Evolutionary conservation across 2,888 invertebrate genomes (phyloP).

Genomic region (Pollenia angustigena): DNA sequence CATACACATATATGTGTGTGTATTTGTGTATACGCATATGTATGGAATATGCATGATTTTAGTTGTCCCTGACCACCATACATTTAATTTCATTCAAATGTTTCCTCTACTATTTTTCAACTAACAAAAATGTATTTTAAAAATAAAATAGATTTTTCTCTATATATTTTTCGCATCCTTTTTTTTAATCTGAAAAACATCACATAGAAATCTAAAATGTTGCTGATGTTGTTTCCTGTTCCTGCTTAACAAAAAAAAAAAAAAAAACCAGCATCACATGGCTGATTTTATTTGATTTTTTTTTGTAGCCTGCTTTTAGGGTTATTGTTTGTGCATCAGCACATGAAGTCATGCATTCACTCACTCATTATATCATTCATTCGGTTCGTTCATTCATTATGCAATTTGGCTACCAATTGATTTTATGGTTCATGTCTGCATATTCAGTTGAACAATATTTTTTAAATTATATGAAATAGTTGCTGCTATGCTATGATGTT

Average conservation of each 20-base stretch:
- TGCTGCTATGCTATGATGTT: no score
- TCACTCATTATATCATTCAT: constrained; percentile 57
- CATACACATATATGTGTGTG: constrained; percentile 17
- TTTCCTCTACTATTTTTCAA: constrained; percentile 18
- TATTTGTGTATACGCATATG: constrained; percentile 15
- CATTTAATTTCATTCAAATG: constrained; percentile 75
- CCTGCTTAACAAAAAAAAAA: constrained; percentile 43
- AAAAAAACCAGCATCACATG: constrained; percentile 26
- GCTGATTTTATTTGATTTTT: constrained; percentile 17
- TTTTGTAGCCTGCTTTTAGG: constrained; percentile 42
- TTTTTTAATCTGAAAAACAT: constrained; percentile 26
- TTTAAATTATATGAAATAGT: constrained; percentile 32
- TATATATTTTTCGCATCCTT: constrained; percentile 25
- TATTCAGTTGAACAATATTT: constrained; percentile 64
- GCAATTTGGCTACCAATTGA: constrained; percentile 72
- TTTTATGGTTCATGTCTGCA: constrained; percentile 54
- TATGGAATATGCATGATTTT: constrained; percentile 46
- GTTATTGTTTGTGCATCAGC: constrained; percentile 17
- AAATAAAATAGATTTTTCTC: constrained; percentile 53
- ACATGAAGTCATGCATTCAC: constrained; percentile 35
- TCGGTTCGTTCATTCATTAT: constrained; percentile 69
- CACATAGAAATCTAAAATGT: constrained; percentile 63
- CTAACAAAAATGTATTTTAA: constrained; percentile 46
- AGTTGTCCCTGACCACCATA: constrained; percentile 70
- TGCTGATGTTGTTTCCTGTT: constrained; percentile 69